These are phyloP conservation scores for Myocastor coypus DNA, from an alignment of 2,113 vertebrate genomes.

Conservation along the genomic window DNA sequence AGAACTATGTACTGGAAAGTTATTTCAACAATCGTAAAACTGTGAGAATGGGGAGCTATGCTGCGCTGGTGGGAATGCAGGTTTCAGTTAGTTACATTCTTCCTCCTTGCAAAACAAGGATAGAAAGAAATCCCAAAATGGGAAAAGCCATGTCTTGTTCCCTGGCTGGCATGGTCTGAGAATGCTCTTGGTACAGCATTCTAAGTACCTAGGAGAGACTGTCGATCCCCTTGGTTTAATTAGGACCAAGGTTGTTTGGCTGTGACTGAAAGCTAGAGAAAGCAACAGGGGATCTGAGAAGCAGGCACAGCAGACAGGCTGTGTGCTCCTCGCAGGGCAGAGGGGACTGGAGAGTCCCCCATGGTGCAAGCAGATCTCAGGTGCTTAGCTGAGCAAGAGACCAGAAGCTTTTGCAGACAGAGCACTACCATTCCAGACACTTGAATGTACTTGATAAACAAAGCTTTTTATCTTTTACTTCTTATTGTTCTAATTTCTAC, in stretches of 20 bases:
- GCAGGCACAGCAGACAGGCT: neutral
- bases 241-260: conserved; percentile 76
- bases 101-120: conserved; percentile 85
- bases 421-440: neutral
- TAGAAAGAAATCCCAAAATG: conserved; percentile 84
- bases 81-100: conserved; percentile 44
- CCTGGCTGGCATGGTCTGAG: conserved; percentile 66
- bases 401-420: neutral
- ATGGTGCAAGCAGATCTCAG: neutral
- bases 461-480: neutral
- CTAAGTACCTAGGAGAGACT: conserved; percentile 80
- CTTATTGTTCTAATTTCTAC: neutral
- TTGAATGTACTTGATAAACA: neutral
- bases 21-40: neutral
- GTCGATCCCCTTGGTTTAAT: conserved; percentile 81
- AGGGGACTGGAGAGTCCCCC: neutral
- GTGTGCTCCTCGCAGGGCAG: neutral
- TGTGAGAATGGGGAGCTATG: neutral
- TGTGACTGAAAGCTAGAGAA: conserved; percentile 70
- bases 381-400: neutral
- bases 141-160: conserved; percentile 80
- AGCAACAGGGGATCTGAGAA: conserved; percentile 49
- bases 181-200: conserved; percentile 75
- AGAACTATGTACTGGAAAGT: conserved; percentile 9
- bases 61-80: neutral